Conservation (phyloP, 2,113 vertebrate genomes). For the Platycercus adscitus region DNA sequence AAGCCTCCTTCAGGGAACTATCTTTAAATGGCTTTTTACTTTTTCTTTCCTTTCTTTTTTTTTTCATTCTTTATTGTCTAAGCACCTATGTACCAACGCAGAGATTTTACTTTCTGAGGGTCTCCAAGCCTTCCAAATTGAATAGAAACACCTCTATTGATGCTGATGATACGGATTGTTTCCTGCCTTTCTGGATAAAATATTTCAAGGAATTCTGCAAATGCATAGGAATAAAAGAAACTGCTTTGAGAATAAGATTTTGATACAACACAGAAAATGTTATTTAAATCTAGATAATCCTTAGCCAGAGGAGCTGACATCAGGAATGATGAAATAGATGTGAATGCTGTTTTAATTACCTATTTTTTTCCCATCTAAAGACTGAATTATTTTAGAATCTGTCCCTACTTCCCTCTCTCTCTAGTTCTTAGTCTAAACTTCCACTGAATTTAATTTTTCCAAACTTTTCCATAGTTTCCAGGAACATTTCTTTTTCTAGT, state of each 20-base stretch:
- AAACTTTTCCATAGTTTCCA: background rate
- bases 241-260: background rate
- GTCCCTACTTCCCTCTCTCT: background rate
- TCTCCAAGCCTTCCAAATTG: background rate
- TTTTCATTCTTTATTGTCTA: background rate
- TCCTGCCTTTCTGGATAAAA: background rate
- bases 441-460: background rate
- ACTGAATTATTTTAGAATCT: background rate
- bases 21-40: background rate
- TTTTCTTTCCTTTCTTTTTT: background rate
- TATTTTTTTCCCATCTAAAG: background rate
- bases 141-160: background rate
- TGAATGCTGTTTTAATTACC: background rate
- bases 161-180: accelerated
- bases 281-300: background rate
- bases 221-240: background rate
- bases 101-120: background rate
- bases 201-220: background rate
- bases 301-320: background rate
- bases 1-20: background rate
- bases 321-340: background rate
- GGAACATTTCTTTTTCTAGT: background rate
- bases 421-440: background rate
- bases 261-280: background rate
- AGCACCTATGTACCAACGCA: background rate